Evolutionary conservation across 2,888 invertebrate species (phyloP), one percentile per base, ranked within the genome.

Genomic region (Allolobophora icterica): DNA sequence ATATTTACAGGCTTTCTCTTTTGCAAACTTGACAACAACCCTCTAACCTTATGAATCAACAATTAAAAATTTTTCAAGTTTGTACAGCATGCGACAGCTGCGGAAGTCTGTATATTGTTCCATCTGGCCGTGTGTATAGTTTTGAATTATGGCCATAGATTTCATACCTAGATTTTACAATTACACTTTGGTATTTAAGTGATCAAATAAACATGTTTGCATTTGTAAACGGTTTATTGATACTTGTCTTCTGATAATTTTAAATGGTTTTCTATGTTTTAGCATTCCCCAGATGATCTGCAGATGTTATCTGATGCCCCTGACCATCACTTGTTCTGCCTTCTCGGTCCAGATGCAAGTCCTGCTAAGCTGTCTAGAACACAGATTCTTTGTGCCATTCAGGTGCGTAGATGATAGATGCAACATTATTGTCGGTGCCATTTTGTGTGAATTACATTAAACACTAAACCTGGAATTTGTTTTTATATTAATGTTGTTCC

Each of bases 261-360:
- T n/a, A 71, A 24, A 1, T n/a, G 71, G n/a, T 71, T n/a, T 30
- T 71, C 71, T 33, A 13, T 34, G 35, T 91, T 90, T 92, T 95
- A 97, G 97, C 99, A 99, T 96, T 98, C 98, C 91, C 99, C 99
- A 0, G 99, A 99, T 96, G 99, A 99, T 96, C 96, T 99, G 87
- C 99, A 99, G 96, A 97, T 99, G 96, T 96, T 99, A 96, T 98
- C 99, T 30, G 99, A 99, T 96, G 99, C 99, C 33, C 99, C 99
- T 0, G 99, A 99, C 0, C 99, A 99, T 96, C 98, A 99, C 95
- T 95, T 99, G 91, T 99, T 99, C 96, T 99, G 98, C 93, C 96
- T 99, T 84, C 96, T 99, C 92, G 97, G 98, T 0, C 99, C 99
- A 99, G 90, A 90, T 35, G 94, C 95, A 19, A 93, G 93, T 58